Evolutionary conservation across 2,113 vertebrate genomes (phyloP).

Genomic region (Epinephelus moara): DNA sequence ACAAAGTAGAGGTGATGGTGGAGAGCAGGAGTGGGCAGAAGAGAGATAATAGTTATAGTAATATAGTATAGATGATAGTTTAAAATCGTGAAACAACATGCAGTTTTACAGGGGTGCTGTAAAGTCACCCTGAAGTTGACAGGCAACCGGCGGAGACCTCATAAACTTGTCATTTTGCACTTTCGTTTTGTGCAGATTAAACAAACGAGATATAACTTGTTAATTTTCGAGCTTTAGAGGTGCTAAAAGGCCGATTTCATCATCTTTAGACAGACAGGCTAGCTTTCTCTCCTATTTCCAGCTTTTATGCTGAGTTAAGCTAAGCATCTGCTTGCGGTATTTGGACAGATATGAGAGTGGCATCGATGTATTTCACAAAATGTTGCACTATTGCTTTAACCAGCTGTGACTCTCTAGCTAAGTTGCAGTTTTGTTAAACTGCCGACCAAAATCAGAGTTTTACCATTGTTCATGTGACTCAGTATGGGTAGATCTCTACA

Average conservation of each 20-base stretch:
- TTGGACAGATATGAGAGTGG: neutral
- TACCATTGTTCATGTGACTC: neutral
- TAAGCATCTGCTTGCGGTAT: neutral
- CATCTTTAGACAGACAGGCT: neutral
- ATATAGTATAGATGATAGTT: neutral
- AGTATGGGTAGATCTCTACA: neutral
- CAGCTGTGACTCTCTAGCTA: neutral
- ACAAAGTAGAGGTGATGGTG: neutral
- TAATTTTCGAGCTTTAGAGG: neutral
- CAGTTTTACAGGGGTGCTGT: neutral
- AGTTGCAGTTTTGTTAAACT: neutral
- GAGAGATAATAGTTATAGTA: constrained; percentile 11
- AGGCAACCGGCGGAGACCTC: neutral
- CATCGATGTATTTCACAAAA: neutral
- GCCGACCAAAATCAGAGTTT: neutral
- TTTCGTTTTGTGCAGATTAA: neutral
- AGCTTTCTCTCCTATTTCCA: neutral
- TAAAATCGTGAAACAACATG: neutral
- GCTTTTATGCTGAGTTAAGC: neutral
- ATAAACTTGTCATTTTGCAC: neutral
- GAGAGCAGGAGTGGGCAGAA: neutral
- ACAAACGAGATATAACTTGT: neutral
- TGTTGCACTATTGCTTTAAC: neutral
- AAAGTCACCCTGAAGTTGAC: constrained; percentile 3
- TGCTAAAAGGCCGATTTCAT: neutral